Evolutionary conservation across 2,888 invertebrate genomes (phyloP).

Genomic region (Tortrix viridana): DNA sequence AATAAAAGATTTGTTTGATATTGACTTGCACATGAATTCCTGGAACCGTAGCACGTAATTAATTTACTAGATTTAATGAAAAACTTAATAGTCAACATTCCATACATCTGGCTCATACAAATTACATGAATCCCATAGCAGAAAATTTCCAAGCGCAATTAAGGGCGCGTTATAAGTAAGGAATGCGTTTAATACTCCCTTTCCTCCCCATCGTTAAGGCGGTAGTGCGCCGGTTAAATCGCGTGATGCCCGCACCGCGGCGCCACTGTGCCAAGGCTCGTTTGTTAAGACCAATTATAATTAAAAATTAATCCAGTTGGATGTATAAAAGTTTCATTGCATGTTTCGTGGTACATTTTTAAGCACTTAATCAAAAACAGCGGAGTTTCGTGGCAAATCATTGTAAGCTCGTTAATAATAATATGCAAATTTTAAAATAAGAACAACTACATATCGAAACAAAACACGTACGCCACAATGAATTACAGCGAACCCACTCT

Average conservation of each 20-base stretch:
- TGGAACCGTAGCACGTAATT: conserved; percentile 12
- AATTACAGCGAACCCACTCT: conserved; percentile 60
- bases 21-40: not conserved
- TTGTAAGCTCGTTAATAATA: conserved; percentile 13
- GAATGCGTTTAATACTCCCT: conserved; percentile 71
- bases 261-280: conserved; percentile 58
- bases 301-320: conserved; percentile 76
- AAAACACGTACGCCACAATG: conserved; percentile 30
- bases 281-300: conserved; percentile 74
- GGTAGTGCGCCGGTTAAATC: conserved; percentile 76
- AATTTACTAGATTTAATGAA: conserved; percentile 25
- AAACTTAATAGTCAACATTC: conserved; percentile 35
- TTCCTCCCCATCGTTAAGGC: conserved; percentile 59
- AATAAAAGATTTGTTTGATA: too few relatives aligned
- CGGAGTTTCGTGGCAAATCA: conserved; percentile 23
- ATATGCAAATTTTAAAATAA: conserved; percentile 7
- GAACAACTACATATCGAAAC: conserved; percentile 33
- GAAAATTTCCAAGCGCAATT: conserved; percentile 73
- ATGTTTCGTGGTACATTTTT: conserved; percentile 56
- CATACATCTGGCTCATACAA: conserved; percentile 58
- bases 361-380: conserved; percentile 41
- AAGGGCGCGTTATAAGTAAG: conserved; percentile 74
- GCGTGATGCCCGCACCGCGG: conserved; percentile 70
- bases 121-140: conserved; percentile 64
- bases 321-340: conserved; percentile 58